Percentiles rank a stretch among this genome's conserved stretches.
These are phyloP conservation scores for Delia radicum DNA, from an alignment of 1,140 invertebrate genomes.

Conservation along the genomic window DNA sequence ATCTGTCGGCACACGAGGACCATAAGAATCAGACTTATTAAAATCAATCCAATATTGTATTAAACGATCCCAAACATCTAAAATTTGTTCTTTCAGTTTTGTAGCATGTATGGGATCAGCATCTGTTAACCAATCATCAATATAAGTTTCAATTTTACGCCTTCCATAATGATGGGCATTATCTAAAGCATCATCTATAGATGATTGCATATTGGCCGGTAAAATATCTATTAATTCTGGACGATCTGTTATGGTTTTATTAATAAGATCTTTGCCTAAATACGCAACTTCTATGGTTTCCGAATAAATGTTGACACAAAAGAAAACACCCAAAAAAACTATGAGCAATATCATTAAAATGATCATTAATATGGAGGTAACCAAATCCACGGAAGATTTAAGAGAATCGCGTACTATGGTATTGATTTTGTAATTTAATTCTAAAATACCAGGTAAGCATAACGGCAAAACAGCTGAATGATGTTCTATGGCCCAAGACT, in stretches of 20 bases:
- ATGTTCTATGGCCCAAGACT: conserved; percentile 57
- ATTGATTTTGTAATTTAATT: conserved; percentile 60
- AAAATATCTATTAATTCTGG: conserved; percentile 77
- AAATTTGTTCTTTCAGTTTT: conserved; percentile 84
- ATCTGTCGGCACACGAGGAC: conserved; percentile 68
- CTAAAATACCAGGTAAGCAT: conserved; percentile 63
- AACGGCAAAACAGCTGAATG: conserved; percentile 62
- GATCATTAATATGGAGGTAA: conserved; percentile 64
- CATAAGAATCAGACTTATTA: conserved; percentile 59
- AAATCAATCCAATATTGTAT: conserved; percentile 89
- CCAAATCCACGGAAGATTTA: conserved; percentile 62
- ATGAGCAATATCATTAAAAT: conserved; percentile 67
- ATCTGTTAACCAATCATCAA: conserved; percentile 70
- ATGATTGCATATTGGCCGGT: conserved; percentile 70
- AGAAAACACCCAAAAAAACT: conserved; percentile 52
- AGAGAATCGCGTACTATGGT: conserved; percentile 56
- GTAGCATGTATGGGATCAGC: conserved; percentile 79
- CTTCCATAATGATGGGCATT: conserved; percentile 88
- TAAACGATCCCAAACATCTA: conserved; percentile 90
- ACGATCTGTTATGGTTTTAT: conserved; percentile 85
- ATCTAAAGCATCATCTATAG: conserved; percentile 81
- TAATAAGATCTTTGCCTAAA: conserved; percentile 84
- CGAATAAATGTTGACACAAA: conserved; percentile 78
- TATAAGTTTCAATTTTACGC: conserved; percentile 52
- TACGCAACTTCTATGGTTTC: conserved; percentile 92